Percentiles rank a stretch among this genome's conserved stretches.
phyloP scores from a whole-genome alignment of 1,140 invertebrate species.

The Dendrolimus punctatus region DNA sequence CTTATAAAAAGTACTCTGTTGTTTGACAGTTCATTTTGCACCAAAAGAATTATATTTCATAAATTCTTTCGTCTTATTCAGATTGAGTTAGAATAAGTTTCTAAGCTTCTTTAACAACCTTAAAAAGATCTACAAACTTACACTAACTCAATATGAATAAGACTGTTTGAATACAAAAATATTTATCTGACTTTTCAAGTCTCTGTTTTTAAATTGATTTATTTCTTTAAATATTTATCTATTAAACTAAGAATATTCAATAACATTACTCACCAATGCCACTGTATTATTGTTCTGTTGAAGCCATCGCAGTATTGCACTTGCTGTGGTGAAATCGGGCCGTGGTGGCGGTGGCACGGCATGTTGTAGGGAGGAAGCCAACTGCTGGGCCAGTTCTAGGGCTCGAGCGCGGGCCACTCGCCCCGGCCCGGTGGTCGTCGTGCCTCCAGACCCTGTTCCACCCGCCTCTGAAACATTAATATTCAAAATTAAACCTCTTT shows the following conservation, averaged over 20 bases:
- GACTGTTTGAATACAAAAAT: too few species aligned
- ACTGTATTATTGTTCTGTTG: constrained; percentile 60
- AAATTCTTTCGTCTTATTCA: too few species aligned
- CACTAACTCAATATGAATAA: too few species aligned
- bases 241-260: background rate
- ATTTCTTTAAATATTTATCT: background rate
- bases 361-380: constrained; percentile 62
- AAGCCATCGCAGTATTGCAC: constrained; percentile 65
- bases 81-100: too few species aligned
- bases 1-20: too few species aligned
- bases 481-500: too few species aligned
- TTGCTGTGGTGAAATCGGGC: constrained; percentile 69
- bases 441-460: constrained; percentile 33
- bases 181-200: too few species aligned
- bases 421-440: constrained; percentile 33
- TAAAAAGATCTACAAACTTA: too few species aligned
- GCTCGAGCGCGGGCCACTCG: constrained; percentile 59
- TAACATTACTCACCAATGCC: constrained; percentile 41
- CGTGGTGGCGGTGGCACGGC: constrained; percentile 64
- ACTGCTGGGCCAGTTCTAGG: constrained; percentile 63
- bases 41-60: too few species aligned
- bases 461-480: constrained; percentile 42
- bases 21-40: too few species aligned
- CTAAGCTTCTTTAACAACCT: too few species aligned
- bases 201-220: background rate